Base-by-base conservation (phyloP, 2,888 invertebrate genomes). In the Sisyra nigra region DNA sequence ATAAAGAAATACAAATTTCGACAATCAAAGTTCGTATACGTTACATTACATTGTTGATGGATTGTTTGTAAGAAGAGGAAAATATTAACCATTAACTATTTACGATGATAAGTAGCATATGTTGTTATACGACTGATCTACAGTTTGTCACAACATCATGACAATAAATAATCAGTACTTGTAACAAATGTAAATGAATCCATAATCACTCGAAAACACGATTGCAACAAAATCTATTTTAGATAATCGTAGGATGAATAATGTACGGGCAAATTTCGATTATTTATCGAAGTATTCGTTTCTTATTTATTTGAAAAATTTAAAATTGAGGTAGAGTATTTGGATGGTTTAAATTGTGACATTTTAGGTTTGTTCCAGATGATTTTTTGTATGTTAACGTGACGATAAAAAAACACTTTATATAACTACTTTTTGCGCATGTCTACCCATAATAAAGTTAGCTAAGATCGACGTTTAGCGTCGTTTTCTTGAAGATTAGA, bases 201-300 rank as follows among this genome's bases (percentile, higher is more conserved):
- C 14, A 35, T 15, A 35, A 40, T 40, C 40, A 40, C 40, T 40
- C 40, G 32, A 40, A 30, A 30, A 40, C 40, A 40, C 40, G 32
- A 40, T 40, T 40, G 40, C 40, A 30, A 40, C 30, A 40, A 40
- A 40, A 40, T 31, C 40, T 40, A 40, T 40, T 40, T 19, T 15
- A 31, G 17, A 18, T 11, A 37, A 37, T 24, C 37, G 18, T 37
- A 37, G 37, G 19, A 37, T 37, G 2, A 37, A 37, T 37, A n/a
- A 37, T 24, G 37, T 19, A 17, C 14, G 33, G 33, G 9, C 33
- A 14, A 33, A 8, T 24, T 24, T 24, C 5, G 7, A 33, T 33
- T 33, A 6, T 33, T 30, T 9, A 5, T 33, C 33, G 9, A 14
- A 13, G 9, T 33, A 33, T 33, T 13, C n/a, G n/a, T 13, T 33